These are phyloP conservation scores for Ptychobarbus kaznakovi DNA, from an alignment of 2,797 vertebrate genomes.

Conservation along the genomic window DNA sequence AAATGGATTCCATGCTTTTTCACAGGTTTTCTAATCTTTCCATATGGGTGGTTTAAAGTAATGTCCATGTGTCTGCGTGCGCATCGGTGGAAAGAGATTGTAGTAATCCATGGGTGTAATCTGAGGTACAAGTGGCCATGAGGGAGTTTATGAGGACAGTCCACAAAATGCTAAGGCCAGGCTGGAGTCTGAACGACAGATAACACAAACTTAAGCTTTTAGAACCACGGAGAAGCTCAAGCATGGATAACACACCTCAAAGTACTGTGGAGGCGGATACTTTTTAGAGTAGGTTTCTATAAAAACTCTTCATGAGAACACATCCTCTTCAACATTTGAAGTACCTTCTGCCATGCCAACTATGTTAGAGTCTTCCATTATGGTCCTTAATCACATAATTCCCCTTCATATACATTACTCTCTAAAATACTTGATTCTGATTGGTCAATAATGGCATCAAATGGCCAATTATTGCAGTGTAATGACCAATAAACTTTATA, in stretches of 20 bases:
- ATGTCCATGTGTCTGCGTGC: conserved; percentile 46
- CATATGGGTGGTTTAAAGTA: conserved; percentile 51
- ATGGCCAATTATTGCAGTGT: neutral
- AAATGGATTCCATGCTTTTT: conserved; percentile 46
- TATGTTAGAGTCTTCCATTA: neutral
- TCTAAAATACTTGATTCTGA: neutral
- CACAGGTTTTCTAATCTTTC: conserved; percentile 49
- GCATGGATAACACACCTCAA: conserved; percentile 38
- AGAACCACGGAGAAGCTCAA: conserved; percentile 32
- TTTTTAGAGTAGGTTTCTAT: conserved; percentile 2
- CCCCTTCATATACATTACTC: neutral
- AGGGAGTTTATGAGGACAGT: conserved; percentile 67
- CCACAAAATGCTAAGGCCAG: conserved; percentile 42
- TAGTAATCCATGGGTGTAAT: conserved; percentile 79
- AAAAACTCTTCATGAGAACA: conserved; percentile 7
- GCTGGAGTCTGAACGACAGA: conserved; percentile 54
- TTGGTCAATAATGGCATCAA: neutral
- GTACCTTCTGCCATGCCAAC: neutral
- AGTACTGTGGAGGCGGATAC: neutral
- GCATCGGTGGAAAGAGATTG: conserved; percentile 72
- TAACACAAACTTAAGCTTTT: conserved; percentile 50
- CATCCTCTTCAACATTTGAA: conserved; percentile 7
- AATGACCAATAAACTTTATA: neutral
- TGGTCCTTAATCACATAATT: neutral
- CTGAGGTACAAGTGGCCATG: conserved; percentile 76